Base-by-base conservation (phyloP, 2,888 invertebrate species). In the Oscheius sp. region DNA sequence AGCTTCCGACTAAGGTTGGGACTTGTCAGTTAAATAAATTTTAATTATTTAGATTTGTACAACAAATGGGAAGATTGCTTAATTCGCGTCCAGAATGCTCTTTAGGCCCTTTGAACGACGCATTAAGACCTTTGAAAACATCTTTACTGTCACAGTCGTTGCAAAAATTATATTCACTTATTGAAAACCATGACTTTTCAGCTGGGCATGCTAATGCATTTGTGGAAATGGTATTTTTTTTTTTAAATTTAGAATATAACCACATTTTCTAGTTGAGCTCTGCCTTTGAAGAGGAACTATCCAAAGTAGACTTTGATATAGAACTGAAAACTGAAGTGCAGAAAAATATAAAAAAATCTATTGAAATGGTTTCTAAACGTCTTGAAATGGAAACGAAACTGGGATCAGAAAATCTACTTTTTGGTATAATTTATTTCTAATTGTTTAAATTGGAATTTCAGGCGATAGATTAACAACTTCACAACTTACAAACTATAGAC, bases 151-250 rank as follows among this genome's bases (percentile, higher is more conserved):
- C 82, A 7, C 84, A 93, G 85, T 95, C 95, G 0, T 91, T 95
- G 78, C 93, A 93, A 0, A 92, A 93, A 77, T 90, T 96, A 27
- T 91, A 95, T 80, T 94, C 95, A 87, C 93, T 94, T 7, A 93
- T 95, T 0, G 93, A 95, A 86, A 92, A 93, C 72, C 80, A 83
- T 52, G 80, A 83, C 59, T 79, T 83, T 61, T 68, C 79, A 9
- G 71, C 76, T 0, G 55, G 78, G 5, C 76, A 79, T 64, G 75
- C 80, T 2, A 79, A 77, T 49, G 75, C 80, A n/a, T 83, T 83
- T 68, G 81, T 81, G 9, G 83, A 83, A 56, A 71, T 79, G 46
- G 69, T 69, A 41, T 58, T 61, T 69, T 56, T 16, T 21, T 18
- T 27, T 27, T 29, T 35, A 2, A 61, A 29, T 18, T 16, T 49